Base-by-base conservation (phyloP, 1,140 invertebrate genomes). In the Belonocnema kinseyi region DNA sequence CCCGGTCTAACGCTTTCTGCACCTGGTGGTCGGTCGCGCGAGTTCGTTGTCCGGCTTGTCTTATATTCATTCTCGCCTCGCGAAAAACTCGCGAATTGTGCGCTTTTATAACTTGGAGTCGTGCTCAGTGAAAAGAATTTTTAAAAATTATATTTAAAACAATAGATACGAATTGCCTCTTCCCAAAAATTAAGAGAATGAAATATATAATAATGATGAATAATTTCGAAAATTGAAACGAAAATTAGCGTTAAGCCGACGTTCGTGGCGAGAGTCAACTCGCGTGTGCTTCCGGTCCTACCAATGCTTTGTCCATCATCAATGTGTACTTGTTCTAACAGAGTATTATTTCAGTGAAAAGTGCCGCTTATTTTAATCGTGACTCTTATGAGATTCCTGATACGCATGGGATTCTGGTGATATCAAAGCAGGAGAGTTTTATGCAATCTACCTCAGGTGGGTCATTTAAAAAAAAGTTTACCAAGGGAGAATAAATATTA, bases 1-100 rank as follows among this genome's bases (percentile, higher is more conserved):
- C 88, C 88, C 88, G 89, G 86, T 89, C 87, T 82, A 81, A 82
- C 89, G 89, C 85, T 87, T 89, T 87, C 85, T 83, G 83, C 80
- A 83, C 78, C 83, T 87, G 77, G 80, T 76, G 79, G 82, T 77
- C 82, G 84, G 84, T 86, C 81, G 79, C 76, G 74, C 78, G 88
- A 87, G 87, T 89, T 90, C 87, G 88, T 89, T 89, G 88, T 84
- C 87, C 88, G 88, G 77, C 40, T 56, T 54, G 51, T 56, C 46
- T 46, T 46, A 46, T 46, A 10, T 74, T 72, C 17, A 17, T 71
- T 54, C 26, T 51, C 61, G 21, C 51, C 70, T 75, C 66, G 17
- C 11, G n/a, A 21, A 61, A 80, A 73, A 58, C 77, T 72, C 76
- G 74, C 74, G 71, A 78, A 66, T 66, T 14, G 33, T 33, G 12